These are phyloP conservation scores for Austrolebias charrua DNA, from an alignment of 2,797 vertebrate genomes.

Conservation along the genomic window DNA sequence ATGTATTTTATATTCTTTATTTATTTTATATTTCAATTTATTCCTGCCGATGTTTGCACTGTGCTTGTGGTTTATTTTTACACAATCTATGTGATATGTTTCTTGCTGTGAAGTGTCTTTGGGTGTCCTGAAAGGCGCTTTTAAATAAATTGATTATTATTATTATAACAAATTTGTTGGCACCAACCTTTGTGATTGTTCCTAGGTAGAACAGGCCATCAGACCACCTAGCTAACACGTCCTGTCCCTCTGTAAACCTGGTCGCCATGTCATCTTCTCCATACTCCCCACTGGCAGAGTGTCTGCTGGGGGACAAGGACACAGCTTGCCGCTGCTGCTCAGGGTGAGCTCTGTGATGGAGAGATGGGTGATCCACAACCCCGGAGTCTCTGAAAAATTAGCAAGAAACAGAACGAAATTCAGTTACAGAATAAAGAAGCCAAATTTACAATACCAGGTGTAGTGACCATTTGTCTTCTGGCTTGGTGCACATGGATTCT, in stretches of 20 bases:
- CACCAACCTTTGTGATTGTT: conserved; percentile 94
- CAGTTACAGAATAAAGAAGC: not conserved
- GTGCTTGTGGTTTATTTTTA: too few species aligned
- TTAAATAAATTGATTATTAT: too few species aligned
- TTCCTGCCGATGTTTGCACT: too few species aligned
- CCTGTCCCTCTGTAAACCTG: conserved; percentile 97
- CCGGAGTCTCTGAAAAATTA: conserved; percentile 87
- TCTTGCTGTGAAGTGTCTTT: too few species aligned
- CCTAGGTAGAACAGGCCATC: conserved; percentile 99
- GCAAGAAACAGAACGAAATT: not conserved
- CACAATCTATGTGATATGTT: too few species aligned
- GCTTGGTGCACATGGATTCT: too few species aligned
- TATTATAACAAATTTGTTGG: not conserved
- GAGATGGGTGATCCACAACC: conserved; percentile 90
- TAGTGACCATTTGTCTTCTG: too few species aligned
- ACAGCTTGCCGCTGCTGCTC: conserved; percentile 82
- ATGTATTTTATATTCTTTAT: too few species aligned
- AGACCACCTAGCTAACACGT: conserved; percentile 98
- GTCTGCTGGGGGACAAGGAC: conserved; percentile 84
- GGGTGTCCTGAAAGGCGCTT: too few species aligned
- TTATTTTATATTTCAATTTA: too few species aligned
- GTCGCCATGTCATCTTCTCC: conserved; percentile 85
- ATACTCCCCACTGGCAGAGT: conserved; percentile 86
- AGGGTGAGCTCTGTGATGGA: conserved; percentile 89
- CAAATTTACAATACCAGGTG: not conserved